Percentiles rank a stretch among this genome's conserved stretches.
Conservation (phyloP, 2,888 invertebrate species). For the Theretra japonica region DNA sequence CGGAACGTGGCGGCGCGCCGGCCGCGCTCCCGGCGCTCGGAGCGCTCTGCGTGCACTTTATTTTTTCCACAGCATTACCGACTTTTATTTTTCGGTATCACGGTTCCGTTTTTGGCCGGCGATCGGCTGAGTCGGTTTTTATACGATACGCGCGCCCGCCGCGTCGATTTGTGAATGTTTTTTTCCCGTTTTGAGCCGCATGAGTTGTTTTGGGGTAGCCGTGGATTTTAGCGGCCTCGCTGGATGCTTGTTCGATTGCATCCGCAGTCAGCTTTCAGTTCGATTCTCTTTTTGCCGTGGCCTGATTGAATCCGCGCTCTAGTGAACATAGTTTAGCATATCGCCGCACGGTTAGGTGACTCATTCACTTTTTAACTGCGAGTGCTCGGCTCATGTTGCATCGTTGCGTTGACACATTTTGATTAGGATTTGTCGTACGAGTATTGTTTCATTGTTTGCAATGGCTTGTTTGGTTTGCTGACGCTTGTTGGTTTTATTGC, state of each 20-base stretch:
- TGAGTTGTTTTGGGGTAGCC: constrained; percentile 81
- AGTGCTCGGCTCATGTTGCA: constrained; percentile 36
- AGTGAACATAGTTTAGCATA: constrained; percentile 79
- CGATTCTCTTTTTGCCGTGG: constrained; percentile 67
- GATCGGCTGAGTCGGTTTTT: constrained; percentile 78
- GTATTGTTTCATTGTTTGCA: constrained; percentile 13
- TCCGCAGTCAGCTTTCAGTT: constrained; percentile 68
- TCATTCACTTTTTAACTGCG: constrained; percentile 72
- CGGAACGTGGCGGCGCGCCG: constrained; percentile 54
- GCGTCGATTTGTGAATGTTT: constrained; percentile 79
- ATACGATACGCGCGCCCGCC: constrained; percentile 73
- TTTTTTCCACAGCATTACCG: constrained; percentile 78
- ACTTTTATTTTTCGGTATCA: constrained; percentile 84
- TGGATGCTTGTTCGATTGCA: constrained; percentile 78
- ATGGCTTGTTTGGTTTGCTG: constrained; percentile 34
- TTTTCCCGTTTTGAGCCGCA: constrained; percentile 61
- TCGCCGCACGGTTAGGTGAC: constrained; percentile 68
- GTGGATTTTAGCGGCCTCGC: constrained; percentile 75
- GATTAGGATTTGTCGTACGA: constrained; percentile 54
- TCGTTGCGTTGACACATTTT: constrained; percentile 52
- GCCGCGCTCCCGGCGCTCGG: constrained; percentile 41
- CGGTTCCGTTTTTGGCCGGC: constrained; percentile 82
- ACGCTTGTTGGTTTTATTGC: constrained; percentile 30
- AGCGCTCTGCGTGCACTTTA: constrained; percentile 67
- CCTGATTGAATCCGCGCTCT: constrained; percentile 83